phyloP scores from a whole-genome alignment of 2,888 invertebrate species.

The Dendrolimus houi region DNA sequence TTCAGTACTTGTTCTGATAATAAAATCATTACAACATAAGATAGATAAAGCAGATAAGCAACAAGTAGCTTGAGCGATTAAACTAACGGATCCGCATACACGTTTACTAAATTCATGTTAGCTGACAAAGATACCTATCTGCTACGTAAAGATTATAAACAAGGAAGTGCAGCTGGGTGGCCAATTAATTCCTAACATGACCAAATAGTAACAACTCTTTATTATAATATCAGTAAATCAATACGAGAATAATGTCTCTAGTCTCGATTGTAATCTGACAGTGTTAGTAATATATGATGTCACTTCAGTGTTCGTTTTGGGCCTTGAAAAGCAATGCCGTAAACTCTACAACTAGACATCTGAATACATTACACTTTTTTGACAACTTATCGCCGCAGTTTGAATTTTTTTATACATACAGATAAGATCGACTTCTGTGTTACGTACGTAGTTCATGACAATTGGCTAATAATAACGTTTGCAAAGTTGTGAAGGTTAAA shows the following conservation, averaged over 20 bases:
- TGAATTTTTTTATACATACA: background rate
- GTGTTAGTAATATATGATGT: too few relatives aligned
- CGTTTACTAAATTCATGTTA: background rate
- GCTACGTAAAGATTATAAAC: background rate
- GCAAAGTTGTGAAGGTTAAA: too few relatives aligned
- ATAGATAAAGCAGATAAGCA: conserved; percentile 4
- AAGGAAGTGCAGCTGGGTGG: conserved; percentile 1
- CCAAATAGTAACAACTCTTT: conserved; percentile 1
- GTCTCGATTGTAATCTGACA: too few relatives aligned
- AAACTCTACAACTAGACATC: too few relatives aligned
- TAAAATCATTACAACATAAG: background rate
- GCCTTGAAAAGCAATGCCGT: too few relatives aligned
- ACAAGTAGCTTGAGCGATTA: conserved; percentile 14
- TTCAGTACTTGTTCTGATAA: background rate
- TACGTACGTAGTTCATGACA: too few relatives aligned
- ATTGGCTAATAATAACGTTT: too few relatives aligned
- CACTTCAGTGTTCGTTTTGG: too few relatives aligned
- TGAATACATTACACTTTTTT: background rate
- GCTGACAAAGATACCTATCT: background rate
- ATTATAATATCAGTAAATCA: conserved; percentile 1
- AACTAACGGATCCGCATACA: conserved; percentile 10
- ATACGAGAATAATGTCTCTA: background rate
- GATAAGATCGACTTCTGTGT: too few relatives aligned
- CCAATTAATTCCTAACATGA: conserved; percentile 1
- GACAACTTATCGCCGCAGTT: background rate